Percentiles rank a stretch among this genome's conserved stretches.
phyloP scores from a whole-genome alignment of 2,888 invertebrate genomes.

The Protophormia terraenovae region DNA sequence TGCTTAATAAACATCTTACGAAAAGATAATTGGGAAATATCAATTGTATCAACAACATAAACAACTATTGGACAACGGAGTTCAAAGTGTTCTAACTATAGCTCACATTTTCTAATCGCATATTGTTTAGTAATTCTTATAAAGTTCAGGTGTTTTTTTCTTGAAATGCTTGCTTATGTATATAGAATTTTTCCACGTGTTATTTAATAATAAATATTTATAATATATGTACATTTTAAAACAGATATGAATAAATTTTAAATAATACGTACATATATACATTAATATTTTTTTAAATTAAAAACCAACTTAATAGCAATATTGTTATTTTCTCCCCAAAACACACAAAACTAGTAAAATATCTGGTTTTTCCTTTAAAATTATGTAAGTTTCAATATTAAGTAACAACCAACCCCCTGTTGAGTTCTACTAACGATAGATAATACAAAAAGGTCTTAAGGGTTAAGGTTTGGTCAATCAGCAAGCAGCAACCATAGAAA shows the following conservation, averaged over 20 bases:
- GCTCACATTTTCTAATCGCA: too few species aligned
- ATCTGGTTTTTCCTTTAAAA: conserved; percentile 28
- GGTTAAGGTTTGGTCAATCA: conserved; percentile 64
- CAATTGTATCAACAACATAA: too few species aligned
- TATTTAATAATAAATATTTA: not conserved
- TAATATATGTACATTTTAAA: not conserved
- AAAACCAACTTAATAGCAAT: not conserved
- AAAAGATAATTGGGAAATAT: too few species aligned
- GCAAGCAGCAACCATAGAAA: conserved; percentile 32
- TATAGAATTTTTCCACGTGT: not conserved
- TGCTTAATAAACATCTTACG: too few species aligned
- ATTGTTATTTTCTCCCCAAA: not conserved
- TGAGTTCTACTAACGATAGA: conserved; percentile 21
- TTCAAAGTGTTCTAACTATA: too few species aligned
- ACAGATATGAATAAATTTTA: too few species aligned
- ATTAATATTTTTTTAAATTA: not conserved
- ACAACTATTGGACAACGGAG: too few species aligned
- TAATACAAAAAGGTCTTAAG: conserved; percentile 56
- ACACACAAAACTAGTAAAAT: conserved; percentile 20
- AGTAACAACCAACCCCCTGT: conserved; percentile 51
- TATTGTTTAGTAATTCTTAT: not conserved
- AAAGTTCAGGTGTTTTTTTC: conserved; percentile 8
- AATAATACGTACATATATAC: not conserved
- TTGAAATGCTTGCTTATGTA: not conserved
- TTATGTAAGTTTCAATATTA: not conserved